Base-by-base conservation (phyloP, 2,888 invertebrate genomes). In the Deroplatys truncata region DNA sequence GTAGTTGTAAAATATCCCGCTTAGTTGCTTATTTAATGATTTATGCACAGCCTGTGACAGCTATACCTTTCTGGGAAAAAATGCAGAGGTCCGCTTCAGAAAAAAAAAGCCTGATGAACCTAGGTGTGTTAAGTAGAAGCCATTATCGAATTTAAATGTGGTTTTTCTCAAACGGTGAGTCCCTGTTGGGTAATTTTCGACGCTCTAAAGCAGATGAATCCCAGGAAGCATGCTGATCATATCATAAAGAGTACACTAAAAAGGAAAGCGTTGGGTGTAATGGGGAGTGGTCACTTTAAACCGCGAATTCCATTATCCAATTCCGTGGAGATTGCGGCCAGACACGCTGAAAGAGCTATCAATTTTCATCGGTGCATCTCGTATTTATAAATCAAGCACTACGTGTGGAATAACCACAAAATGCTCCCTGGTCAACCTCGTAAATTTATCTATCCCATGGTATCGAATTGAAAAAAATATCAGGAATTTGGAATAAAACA, bases 321-420 rank as follows among this genome's bases (percentile, higher is more conserved):
- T 31, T 86, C 72, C 86, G 31, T 86, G 31, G 86, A 82, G 86
- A 86, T 86, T 86, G 82, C 29, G 56, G 56, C 20, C 56, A 82
- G 86, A 86, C 28, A 86, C 86, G 86, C 82, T 86, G 86, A 86
- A 82, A 86, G 86, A 56, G 86, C 82, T 72, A 86, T 86, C 86
- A 86, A 86, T 86, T 86, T 86, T 86, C 72, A 82, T 31, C 25
- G 20, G 20, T 20, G 86, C 28, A 72, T 86, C 86, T 82, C 29
- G 29, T 86, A 86, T 86, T 86, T 86, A 86, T 86, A 86, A 86
- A 86, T 86, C 86, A 86, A 86, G 25, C 86, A 86, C 28, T 56
- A 56, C 56, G 56, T 72, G 16, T 20, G 56, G 56, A 72, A 72
- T 16, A 72, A 20, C 56, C 56, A 20, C 56, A 72, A 72, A 72